Percentiles rank a stretch among this genome's conserved stretches.
Conservation (phyloP, 1,140 invertebrate genomes). For the Calliphora vicina region DNA sequence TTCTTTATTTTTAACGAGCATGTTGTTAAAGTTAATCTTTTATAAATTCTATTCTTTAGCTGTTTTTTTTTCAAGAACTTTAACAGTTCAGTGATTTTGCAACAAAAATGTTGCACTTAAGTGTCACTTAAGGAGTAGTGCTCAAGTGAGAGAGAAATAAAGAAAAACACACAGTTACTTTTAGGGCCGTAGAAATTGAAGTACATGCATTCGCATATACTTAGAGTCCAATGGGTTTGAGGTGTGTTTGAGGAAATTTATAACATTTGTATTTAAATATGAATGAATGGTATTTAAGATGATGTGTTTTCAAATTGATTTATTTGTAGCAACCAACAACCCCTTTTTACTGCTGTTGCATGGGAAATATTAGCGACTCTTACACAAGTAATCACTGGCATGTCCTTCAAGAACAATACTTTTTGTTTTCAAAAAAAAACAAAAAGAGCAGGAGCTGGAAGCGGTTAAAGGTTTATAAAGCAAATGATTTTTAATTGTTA, state of each 20-base stretch:
- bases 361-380: neutral
- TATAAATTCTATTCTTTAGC: no score
- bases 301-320: neutral
- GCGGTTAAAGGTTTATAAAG: no score
- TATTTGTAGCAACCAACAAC: neutral
- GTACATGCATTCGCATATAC: neutral
- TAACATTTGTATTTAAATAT: constrained; percentile 10
- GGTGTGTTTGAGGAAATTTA: neutral
- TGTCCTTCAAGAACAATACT: neutral
- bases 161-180: neutral
- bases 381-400: neutral
- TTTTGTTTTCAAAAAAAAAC: no score
- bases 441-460: no score
- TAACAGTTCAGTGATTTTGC: constrained; percentile 16
- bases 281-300: no score
- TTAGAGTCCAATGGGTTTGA: neutral
- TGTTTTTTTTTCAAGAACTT: neutral
- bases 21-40: constrained; percentile 14
- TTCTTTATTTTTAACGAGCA: neutral
- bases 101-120: constrained; percentile 1
- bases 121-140: neutral
- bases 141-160: neutral
- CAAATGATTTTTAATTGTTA: no score
- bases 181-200: neutral
- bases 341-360: neutral